Conservation (phyloP, 2,113 vertebrate species). For the Mobula birostris region DNA sequence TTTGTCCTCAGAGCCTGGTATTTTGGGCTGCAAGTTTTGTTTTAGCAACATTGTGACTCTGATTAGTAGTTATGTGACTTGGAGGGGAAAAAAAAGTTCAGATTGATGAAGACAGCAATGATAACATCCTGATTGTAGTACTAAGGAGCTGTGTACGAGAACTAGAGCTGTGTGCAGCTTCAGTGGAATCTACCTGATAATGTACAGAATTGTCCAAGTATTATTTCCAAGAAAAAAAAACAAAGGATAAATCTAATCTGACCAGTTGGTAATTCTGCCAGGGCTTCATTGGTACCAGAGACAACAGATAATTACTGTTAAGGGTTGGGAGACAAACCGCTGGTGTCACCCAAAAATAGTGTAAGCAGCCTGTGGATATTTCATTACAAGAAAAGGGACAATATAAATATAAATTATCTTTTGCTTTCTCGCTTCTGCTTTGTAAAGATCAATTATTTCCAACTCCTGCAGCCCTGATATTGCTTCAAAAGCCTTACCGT, state of each 20-base stretch:
- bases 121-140: neutral
- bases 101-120: neutral
- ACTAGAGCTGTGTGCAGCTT: neutral
- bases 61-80: neutral
- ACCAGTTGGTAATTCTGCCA: neutral
- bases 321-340: neutral
- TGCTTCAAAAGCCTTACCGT: too few species aligned
- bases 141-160: neutral
- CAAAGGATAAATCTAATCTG: neutral
- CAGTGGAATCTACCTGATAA: neutral
- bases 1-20: neutral
- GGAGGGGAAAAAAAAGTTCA: neutral
- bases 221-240: neutral
- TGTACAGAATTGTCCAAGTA: neutral
- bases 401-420: too few species aligned
- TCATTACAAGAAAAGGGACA: too few species aligned
- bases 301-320: too few species aligned
- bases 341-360: neutral
- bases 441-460: too few species aligned
- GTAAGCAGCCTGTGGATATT: neutral
- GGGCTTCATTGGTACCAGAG: too few species aligned
- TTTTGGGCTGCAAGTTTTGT: neutral
- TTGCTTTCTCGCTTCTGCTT: too few species aligned
- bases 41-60: neutral
- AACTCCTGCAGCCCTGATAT: too few species aligned